These are phyloP conservation scores for Amphimedon queenslandica DNA, from an alignment of 37 sponge, comb jelly and placozoan genomes.

Conservation along the genomic window DNA sequence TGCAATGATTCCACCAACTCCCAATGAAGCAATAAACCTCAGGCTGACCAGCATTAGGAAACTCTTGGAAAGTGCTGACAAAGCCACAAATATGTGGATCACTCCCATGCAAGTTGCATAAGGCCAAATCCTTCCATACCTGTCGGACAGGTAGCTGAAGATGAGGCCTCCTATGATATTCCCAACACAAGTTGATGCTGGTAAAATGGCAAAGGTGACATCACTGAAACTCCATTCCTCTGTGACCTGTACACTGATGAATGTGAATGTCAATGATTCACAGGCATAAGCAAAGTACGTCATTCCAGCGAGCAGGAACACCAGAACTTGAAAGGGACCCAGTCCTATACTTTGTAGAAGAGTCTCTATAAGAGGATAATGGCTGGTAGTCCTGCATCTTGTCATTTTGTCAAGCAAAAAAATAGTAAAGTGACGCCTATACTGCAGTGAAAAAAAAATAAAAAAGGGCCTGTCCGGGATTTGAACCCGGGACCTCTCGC, in stretches of 20 bases:
- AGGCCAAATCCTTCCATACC: conserved; percentile 49
- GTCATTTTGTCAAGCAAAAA: too few species aligned
- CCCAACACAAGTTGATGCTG: conserved; percentile 21
- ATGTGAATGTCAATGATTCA: conserved; percentile 29
- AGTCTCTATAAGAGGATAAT: conserved; percentile 15
- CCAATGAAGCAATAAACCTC: conserved; percentile 20
- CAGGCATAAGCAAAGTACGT: conserved; percentile 25
- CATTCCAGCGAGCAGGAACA: conserved; percentile 13
- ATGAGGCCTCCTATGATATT: conserved; percentile 30
- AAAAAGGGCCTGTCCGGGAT: too few species aligned
- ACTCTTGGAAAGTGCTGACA: conserved; percentile 30
- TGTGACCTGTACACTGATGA: conserved; percentile 11
- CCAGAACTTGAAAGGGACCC: conserved; percentile 35
- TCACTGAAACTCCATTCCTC: conserved; percentile 6
- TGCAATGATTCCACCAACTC: conserved; percentile 12
- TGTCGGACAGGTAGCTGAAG: conserved; percentile 29
- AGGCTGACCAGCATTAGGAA: conserved; percentile 18
- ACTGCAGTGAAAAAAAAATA: too few species aligned
- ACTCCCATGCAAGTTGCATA: conserved; percentile 6
- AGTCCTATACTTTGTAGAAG: conserved; percentile 23
- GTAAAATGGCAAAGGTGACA: conserved; percentile 26
- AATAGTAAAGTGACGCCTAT: too few species aligned
- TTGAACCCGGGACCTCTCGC: too few species aligned
- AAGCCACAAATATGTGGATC: conserved; percentile 28
- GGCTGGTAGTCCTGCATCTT: too few species aligned